phyloP scores from a whole-genome alignment of 2,797 vertebrate genomes.

The Labroides dimidiatus region DNA sequence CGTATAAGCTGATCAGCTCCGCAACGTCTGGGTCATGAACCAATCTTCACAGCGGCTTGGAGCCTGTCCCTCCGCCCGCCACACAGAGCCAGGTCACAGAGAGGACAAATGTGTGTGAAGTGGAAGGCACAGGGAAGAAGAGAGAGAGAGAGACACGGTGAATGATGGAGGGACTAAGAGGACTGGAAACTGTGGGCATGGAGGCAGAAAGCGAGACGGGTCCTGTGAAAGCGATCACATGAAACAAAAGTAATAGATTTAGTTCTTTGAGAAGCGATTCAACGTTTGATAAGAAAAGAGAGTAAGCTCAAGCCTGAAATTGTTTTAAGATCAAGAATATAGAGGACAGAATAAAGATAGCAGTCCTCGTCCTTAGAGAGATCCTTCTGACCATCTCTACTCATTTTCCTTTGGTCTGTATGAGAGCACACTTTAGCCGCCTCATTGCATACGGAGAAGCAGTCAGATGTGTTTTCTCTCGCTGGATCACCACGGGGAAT shows the following conservation, averaged over 20 bases:
- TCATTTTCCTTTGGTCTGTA: constrained; percentile 6
- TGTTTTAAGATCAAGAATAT: constrained; percentile 35
- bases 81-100: constrained; percentile 40
- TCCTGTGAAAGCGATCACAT: constrained; percentile 25
- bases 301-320: constrained; percentile 46
- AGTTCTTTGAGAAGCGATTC: constrained; percentile 25
- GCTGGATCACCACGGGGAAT: constrained; percentile 24
- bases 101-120: constrained; percentile 47
- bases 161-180: constrained; percentile 46
- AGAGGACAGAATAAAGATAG: constrained; percentile 11
- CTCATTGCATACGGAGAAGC: constrained; percentile 23
- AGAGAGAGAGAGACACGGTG: constrained; percentile 26
- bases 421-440: constrained; percentile 4
- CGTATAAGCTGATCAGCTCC: constrained; percentile 53
- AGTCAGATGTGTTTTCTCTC: constrained; percentile 40
- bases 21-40: constrained; percentile 60
- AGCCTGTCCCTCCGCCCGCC: constrained; percentile 23
- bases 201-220: constrained; percentile 38
- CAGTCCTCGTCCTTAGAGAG: constrained; percentile 14
- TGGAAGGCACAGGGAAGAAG: constrained; percentile 20
- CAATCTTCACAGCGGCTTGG: constrained; percentile 38
- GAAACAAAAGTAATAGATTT: constrained; percentile 42
- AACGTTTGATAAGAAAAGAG: constrained; percentile 25
- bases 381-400: neutral
- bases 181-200: constrained; percentile 23